Evolutionary conservation across 2,797 vertebrate species (phyloP), one percentile per base, ranked within the genome.

Genomic region (Dromococcyx pavoninus): DNA sequence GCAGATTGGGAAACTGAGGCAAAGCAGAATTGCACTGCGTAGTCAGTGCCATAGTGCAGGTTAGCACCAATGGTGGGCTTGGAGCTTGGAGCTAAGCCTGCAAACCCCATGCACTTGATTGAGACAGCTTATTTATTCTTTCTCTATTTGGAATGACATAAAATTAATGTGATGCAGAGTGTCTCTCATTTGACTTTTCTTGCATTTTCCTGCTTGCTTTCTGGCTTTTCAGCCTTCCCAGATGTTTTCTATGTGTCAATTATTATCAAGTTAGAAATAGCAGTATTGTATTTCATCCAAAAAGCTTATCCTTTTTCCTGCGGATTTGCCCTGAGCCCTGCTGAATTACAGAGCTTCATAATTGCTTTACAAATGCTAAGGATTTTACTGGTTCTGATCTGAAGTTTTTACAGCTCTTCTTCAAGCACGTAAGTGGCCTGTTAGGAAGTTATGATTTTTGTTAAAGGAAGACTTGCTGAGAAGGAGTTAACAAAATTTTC

Each of bases 281-380:
- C 57, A 75, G 69, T 48, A 91, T 60, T 92, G 44, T 91, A 41
- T 70, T 72, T 73, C 33, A 86, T 62, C 60, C 76, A 37, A 5
- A 5, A 5, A 87, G 67, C 62, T 94, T 95, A 64, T 50, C 62
- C 76, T n/a, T 84, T 86, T 89, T 95, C 75, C 81, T 37, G 65
- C 57, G 69, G 70, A 84, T 88, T 48, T 82, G 76, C 76, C 76
- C 72, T 39, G 51, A 87, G 51, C 60, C 83, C 54, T 75, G 89
- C 88, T 78, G 85, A 88, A 69, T 94, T 94, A 65, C 73, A 69
- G 88, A 80, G 60, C 75, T 88, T 50, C 13, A 54, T 71, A 92
- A 91, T 79, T 83, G 72, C 76, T 88, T 94, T 83, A 60, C 53
- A 86, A 80, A 88, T 13, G 5, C 72, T 56, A 30, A 72, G 62